A percentile compares a stretch with the other conserved stretches of the same genome.
phyloP scores from a whole-genome alignment of 2,888 invertebrate genomes.

The Epistrophella euchroma region DNA sequence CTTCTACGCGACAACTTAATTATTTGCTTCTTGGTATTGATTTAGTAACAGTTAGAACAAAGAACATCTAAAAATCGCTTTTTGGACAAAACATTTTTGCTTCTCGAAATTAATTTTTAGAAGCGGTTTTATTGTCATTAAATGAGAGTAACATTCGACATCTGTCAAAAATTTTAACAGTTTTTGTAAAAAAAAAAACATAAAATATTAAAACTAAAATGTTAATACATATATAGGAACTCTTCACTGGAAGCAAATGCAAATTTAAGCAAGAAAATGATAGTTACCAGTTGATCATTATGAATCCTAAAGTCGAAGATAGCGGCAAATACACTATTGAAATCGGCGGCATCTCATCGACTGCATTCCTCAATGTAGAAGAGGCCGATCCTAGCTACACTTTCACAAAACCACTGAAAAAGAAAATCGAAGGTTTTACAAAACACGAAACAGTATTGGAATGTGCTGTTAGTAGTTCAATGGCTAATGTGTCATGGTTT shows the following conservation, averaged over 20 bases:
- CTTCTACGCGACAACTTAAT: no score
- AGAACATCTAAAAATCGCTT: no score
- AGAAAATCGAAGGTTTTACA: constrained; percentile 94
- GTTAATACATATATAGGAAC: constrained; percentile 87
- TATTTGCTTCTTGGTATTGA: no score
- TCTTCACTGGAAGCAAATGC: constrained; percentile 97
- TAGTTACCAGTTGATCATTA: constrained; percentile 94
- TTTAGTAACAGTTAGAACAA: no score
- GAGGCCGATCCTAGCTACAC: constrained; percentile 97
- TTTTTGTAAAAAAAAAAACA: neutral
- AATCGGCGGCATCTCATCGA: constrained; percentile 94
- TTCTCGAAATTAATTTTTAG: no score
- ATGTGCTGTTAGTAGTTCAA: constrained; percentile 96
- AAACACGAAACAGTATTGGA: constrained; percentile 96
- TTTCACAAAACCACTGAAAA: constrained; percentile 95
- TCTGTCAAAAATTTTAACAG: constrained; percentile 21
- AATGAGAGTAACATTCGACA: neutral
- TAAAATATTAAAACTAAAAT: neutral
- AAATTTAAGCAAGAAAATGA: constrained; percentile 97
- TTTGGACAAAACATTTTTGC: no score
- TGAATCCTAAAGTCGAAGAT: constrained; percentile 97
- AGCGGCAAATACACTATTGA: constrained; percentile 98
- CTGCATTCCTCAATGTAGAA: constrained; percentile 97
- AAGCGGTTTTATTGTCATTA: no score
- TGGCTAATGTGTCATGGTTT: constrained; percentile 98